Evolutionary conservation across 2,113 vertebrate genomes (phyloP).

Genomic region (Scophthalmus maximus): DNA sequence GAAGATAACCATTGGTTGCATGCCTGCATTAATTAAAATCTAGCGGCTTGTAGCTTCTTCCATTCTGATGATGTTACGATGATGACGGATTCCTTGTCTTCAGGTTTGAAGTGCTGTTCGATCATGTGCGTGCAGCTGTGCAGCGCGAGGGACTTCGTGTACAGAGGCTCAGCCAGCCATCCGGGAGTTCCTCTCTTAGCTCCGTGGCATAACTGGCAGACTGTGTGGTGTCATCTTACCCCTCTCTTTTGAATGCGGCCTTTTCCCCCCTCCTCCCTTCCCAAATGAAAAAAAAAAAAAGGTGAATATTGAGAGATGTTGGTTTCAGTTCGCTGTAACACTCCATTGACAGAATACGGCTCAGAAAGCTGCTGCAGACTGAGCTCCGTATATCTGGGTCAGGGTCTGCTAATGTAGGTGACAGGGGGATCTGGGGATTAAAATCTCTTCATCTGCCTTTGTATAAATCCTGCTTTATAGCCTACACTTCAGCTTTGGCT

Average conservation of each 20-base stretch:
- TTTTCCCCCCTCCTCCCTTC: slow-evolving; percentile 39
- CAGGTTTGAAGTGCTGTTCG: slow-evolving; percentile 4
- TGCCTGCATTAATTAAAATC: too few relatives aligned
- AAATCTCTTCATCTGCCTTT: slow-evolving; percentile 83
- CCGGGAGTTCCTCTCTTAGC: slow-evolving; percentile 67
- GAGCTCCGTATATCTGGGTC: slow-evolving; percentile 80
- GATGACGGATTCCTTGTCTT: not conserved
- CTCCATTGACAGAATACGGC: slow-evolving; percentile 41
- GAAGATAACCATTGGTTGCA: not conserved
- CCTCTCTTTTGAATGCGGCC: slow-evolving; percentile 73
- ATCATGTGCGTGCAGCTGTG: slow-evolving; percentile 13
- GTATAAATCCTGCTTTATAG: slow-evolving; percentile 81
- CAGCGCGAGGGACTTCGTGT: slow-evolving; percentile 17
- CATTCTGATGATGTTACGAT: too few relatives aligned
- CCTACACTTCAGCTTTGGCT: slow-evolving; percentile 71
- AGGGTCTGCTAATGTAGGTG: slow-evolving; percentile 84
- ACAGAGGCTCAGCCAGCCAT: slow-evolving; percentile 55
- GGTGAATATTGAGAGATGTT: not conserved
- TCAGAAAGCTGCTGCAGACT: slow-evolving; percentile 48
- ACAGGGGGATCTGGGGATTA: slow-evolving; percentile 83
- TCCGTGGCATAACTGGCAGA: slow-evolving; percentile 72
- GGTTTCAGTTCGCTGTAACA: slow-evolving; percentile 25
- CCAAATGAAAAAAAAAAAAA: slow-evolving; percentile 44
- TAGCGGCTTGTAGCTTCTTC: too few relatives aligned
- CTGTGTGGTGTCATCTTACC: slow-evolving; percentile 76